Conservation (phyloP, 1,140 invertebrate species). For the Drosophila ohnishii region DNA sequence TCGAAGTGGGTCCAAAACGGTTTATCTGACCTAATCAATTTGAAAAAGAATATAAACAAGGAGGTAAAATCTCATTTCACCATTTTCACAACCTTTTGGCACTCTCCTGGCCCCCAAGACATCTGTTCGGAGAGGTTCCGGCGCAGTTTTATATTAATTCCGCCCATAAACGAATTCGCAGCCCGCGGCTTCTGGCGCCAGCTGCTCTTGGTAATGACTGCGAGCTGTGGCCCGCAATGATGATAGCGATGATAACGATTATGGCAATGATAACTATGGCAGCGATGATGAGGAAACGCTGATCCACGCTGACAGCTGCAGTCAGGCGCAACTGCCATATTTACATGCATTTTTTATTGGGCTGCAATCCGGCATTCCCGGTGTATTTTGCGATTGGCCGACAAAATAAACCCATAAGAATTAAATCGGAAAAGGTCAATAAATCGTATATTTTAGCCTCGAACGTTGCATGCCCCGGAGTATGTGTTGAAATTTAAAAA, state of each 20-base stretch:
- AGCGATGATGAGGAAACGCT: conserved; percentile 16
- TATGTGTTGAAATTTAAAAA: background rate
- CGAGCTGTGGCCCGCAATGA: conserved; percentile 34
- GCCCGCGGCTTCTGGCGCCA: conserved; percentile 41
- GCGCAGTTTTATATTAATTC: conserved; percentile 41
- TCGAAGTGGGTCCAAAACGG: conserved; percentile 11
- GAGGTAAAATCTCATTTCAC: background rate
- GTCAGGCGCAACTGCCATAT: conserved; percentile 20
- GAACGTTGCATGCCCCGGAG: too few species aligned
- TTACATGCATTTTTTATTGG: conserved; percentile 19
- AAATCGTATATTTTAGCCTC: conserved; percentile 5
- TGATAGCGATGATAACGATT: conserved; percentile 26
- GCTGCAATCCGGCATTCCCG: conserved; percentile 7
- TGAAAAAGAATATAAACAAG: conserved; percentile 4
- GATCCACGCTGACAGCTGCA: conserved; percentile 6
- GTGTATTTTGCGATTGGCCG: background rate
- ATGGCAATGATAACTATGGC: conserved; percentile 11
- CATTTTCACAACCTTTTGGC: background rate
- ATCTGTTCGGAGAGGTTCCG: conserved; percentile 4
- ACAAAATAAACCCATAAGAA: background rate
- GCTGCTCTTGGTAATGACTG: conserved; percentile 44
- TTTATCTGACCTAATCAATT: background rate
- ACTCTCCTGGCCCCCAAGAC: background rate
- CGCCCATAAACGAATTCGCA: conserved; percentile 57
- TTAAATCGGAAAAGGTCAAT: conserved; percentile 4